Percentiles rank a stretch among this genome's conserved stretches.
These are phyloP conservation scores for Coboldia fuscipes DNA, from an alignment of 1,140 invertebrate species.

Conservation along the genomic window DNA sequence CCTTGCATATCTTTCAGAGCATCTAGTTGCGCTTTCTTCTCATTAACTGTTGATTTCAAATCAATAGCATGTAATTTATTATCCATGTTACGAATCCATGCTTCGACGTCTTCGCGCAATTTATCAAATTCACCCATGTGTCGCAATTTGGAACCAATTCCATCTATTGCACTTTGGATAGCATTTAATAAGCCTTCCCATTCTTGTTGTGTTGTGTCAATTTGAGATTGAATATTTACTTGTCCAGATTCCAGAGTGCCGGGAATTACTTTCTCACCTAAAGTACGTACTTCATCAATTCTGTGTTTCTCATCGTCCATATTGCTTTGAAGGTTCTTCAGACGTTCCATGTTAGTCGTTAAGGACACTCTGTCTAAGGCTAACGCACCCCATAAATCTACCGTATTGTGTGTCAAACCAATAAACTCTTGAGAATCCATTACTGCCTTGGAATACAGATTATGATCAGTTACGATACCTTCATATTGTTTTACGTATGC, in stretches of 20 bases:
- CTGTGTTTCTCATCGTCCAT: constrained; percentile 70
- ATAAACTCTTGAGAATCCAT: constrained; percentile 79
- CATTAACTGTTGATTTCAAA: constrained; percentile 56
- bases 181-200: constrained; percentile 66
- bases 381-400: constrained; percentile 67
- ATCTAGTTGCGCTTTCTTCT: constrained; percentile 71
- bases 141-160: constrained; percentile 57
- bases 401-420: constrained; percentile 68
- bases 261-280: constrained; percentile 78
- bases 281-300: constrained; percentile 49
- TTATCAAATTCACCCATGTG: constrained; percentile 82
- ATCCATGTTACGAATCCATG: constrained; percentile 80
- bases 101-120: constrained; percentile 60
- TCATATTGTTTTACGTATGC: constrained; percentile 62
- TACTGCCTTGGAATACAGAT: constrained; percentile 76
- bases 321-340: constrained; percentile 59
- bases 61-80: constrained; percentile 72
- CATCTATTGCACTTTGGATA: constrained; percentile 52
- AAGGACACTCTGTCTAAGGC: constrained; percentile 73
- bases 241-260: constrained; percentile 72
- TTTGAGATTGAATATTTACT: constrained; percentile 61
- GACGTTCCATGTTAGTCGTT: constrained; percentile 75
- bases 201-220: constrained; percentile 71
- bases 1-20: constrained; percentile 60
- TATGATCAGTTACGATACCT: constrained; percentile 76